These are phyloP conservation scores for Frankliniella fusca DNA, from an alignment of 2,888 invertebrate species.

Conservation along the genomic window DNA sequence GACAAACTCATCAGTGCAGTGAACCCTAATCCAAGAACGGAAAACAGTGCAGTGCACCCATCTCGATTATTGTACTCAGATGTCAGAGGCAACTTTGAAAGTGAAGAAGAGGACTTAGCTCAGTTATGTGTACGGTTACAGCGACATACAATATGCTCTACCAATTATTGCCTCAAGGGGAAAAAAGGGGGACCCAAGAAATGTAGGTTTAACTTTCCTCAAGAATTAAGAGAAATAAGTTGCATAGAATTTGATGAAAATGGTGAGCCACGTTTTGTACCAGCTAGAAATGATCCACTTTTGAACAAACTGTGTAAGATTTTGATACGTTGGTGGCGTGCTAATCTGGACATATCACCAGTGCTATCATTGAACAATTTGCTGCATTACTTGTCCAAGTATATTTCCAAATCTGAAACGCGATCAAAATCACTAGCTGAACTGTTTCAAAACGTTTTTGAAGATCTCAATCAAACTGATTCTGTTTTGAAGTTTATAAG, in stretches of 20 bases:
- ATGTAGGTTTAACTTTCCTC: not conserved
- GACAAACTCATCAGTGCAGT: constrained; percentile 32
- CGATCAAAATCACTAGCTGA: not conserved
- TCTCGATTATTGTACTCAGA: constrained; percentile 30
- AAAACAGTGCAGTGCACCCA: constrained; percentile 32
- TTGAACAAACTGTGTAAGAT: not conserved
- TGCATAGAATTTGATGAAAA: not conserved
- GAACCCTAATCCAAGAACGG: constrained; percentile 33
- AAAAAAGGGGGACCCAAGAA: constrained; percentile 25
- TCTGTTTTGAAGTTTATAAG: not conserved
- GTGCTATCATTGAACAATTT: not conserved
- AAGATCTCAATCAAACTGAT: not conserved
- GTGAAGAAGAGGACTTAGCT: not conserved
- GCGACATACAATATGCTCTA: not conserved
- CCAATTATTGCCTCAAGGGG: constrained; percentile 30
- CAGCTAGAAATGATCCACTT: not conserved
- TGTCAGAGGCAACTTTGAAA: not conserved
- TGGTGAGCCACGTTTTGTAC: constrained; percentile 6
- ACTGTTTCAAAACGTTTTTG: not conserved
- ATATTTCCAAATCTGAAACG: not conserved
- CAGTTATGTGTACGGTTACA: not conserved
- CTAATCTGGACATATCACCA: not conserved
- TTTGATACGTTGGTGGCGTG: not conserved
- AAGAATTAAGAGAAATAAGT: not conserved
- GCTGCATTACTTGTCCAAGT: not conserved